These are phyloP conservation scores for Corbicula japonica DNA, from an alignment of 2,888 invertebrate species.

Conservation along the genomic window DNA sequence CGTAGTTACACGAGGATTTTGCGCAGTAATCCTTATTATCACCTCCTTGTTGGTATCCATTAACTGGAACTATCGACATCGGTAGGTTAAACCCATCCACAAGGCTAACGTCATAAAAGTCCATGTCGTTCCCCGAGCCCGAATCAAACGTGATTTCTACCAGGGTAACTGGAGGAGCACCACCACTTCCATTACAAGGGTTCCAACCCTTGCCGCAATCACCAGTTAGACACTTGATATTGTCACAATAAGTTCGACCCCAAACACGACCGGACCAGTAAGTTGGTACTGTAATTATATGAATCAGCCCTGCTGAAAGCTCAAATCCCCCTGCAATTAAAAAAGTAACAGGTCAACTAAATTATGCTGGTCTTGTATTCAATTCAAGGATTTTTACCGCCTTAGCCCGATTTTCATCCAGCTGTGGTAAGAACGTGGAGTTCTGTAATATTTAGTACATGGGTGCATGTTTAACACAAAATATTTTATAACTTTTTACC, in stretches of 20 bases:
- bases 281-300: constrained; percentile 29
- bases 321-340: constrained; percentile 51
- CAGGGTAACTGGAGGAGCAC: constrained; percentile 58
- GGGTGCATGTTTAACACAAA: no score
- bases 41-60: constrained; percentile 31
- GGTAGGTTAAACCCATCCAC: constrained; percentile 88
- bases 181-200: constrained; percentile 86
- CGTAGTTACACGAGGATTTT: constrained; percentile 81
- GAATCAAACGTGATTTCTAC: constrained; percentile 66
- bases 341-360: no score
- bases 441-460: no score
- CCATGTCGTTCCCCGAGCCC: constrained; percentile 79
- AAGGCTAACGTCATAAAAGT: constrained; percentile 88
- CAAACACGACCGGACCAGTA: constrained; percentile 82
- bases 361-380: no score
- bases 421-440: no score
- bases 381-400: no score
- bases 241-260: constrained; percentile 86
- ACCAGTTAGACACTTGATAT: constrained; percentile 79
- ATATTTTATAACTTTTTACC: no score
- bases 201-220: constrained; percentile 82
- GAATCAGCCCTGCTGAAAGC: constrained; percentile 31
- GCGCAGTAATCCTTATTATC: constrained; percentile 5
- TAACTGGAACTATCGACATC: constrained; percentile 64
- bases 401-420: no score